Conservation (phyloP, 2,888 invertebrate genomes). For the Trypoxylon attenuatum region DNA sequence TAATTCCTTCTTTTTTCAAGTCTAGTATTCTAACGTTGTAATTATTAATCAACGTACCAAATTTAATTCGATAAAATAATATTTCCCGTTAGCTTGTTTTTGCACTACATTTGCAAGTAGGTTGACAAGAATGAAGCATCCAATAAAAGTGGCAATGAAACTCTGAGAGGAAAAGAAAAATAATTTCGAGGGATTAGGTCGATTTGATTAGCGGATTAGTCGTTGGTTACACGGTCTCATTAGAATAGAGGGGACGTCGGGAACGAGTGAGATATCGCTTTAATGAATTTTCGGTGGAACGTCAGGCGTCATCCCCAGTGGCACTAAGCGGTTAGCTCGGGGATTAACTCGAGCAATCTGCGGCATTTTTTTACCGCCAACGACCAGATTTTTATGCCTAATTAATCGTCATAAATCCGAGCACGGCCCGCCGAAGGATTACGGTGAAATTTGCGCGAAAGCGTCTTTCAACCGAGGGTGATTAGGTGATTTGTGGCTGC, state of each 20-base stretch:
- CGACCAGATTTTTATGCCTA: slow-evolving; percentile 67
- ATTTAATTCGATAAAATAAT: no score
- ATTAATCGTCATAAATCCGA: slow-evolving; percentile 71
- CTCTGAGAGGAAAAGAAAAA: background rate
- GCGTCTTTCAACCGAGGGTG: slow-evolving; percentile 49
- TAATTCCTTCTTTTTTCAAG: no score
- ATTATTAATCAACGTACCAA: no score
- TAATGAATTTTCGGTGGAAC: slow-evolving; percentile 68
- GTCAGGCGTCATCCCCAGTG: slow-evolving; percentile 68
- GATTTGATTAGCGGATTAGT: slow-evolving; percentile 41
- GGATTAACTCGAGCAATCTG: slow-evolving; percentile 70
- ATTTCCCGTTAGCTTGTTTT: background rate
- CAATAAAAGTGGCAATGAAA: no score
- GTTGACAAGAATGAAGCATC: no score
- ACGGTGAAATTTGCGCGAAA: slow-evolving; percentile 53
- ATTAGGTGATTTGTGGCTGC: slow-evolving; percentile 52
- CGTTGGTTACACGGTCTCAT: slow-evolving; percentile 67
- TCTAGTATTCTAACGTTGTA: no score
- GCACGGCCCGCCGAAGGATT: slow-evolving; percentile 41
- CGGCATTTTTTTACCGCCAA: slow-evolving; percentile 62
- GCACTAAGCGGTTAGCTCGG: slow-evolving; percentile 49
- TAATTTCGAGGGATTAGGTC: slow-evolving; percentile 16
- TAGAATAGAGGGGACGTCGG: slow-evolving; percentile 60
- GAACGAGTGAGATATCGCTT: slow-evolving; percentile 65
- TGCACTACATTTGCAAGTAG: no score